These are phyloP conservation scores for Phocides pigmalion DNA, from an alignment of 1,140 invertebrate genomes.

Conservation along the genomic window DNA sequence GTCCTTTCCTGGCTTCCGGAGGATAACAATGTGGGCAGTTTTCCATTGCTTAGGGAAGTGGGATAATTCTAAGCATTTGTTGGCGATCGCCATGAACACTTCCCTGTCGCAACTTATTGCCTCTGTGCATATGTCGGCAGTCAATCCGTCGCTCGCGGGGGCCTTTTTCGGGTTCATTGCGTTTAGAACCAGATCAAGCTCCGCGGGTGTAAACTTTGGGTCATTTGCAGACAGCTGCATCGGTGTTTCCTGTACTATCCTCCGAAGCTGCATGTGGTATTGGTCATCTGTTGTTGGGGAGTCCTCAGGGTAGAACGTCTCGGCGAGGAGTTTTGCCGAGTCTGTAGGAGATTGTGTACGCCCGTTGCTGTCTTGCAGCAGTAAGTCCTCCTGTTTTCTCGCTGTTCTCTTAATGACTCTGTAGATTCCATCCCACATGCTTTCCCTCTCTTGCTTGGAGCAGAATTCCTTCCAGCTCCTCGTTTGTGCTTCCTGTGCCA, in stretches of 20 bases:
- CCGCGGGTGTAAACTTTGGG: constrained; percentile 31
- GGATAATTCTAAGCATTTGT: background rate
- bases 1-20: constrained; percentile 1
- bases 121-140: constrained; percentile 13
- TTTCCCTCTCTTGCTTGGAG: background rate
- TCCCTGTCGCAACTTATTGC: background rate
- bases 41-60: constrained; percentile 12
- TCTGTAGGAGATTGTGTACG: background rate
- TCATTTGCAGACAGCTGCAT: constrained; percentile 8
- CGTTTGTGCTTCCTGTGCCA: background rate
- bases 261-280: constrained; percentile 4
- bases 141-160: constrained; percentile 1
- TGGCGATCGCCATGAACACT: constrained; percentile 4
- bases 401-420: background rate
- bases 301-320: background rate
- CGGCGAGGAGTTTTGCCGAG: background rate
- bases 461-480: constrained; percentile 1
- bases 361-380: background rate
- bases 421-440: background rate
- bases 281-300: constrained; percentile 7
- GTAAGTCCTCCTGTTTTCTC: background rate
- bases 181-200: constrained; percentile 28
- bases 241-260: background rate
- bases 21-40: constrained; percentile 3
- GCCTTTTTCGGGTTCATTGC: constrained; percentile 11